These are phyloP conservation scores for Lophius americanus DNA, from an alignment of 2,797 vertebrate species.

Conservation along the genomic window DNA sequence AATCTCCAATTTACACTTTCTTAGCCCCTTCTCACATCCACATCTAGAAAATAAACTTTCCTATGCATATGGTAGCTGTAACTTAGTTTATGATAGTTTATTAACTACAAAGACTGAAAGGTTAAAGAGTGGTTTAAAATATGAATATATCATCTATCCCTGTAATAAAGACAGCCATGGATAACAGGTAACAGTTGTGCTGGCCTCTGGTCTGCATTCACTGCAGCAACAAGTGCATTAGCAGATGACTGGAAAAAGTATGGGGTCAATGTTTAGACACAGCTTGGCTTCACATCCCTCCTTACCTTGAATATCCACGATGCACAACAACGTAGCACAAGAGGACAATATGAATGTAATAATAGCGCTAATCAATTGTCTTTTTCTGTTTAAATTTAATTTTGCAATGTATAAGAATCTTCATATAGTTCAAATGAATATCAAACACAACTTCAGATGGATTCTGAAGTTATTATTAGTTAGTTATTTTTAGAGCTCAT, in stretches of 20 bases:
- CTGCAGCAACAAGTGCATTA: conserved; percentile 53
- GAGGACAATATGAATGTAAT: conserved; percentile 1
- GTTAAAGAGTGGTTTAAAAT: conserved; percentile 8
- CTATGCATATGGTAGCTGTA: background rate
- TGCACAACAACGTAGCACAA: conserved; percentile 8
- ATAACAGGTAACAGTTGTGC: conserved; percentile 62
- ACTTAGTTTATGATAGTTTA: conserved; percentile 8
- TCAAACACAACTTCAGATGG: conserved; percentile 17
- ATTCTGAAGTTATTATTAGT: background rate
- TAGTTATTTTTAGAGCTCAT: conserved; percentile 62
- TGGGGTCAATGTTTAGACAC: conserved; percentile 50
- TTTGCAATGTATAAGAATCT: background rate
- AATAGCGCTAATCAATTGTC: background rate
- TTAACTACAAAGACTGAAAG: conserved; percentile 7
- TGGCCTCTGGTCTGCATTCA: conserved; percentile 40
- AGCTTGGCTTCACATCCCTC: conserved; percentile 43
- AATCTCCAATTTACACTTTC: conserved; percentile 3
- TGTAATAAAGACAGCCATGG: conserved; percentile 46
- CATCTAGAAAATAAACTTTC: conserved; percentile 1
- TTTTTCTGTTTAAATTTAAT: background rate
- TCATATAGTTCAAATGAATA: conserved; percentile 10
- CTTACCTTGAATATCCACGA: conserved; percentile 1
- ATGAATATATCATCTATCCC: conserved; percentile 25
- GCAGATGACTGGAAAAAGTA: conserved; percentile 60
- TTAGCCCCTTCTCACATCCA: conserved; percentile 4